These are phyloP conservation scores for Drosophila subsilvestris DNA, from an alignment of 2,888 invertebrate species.

Conservation along the genomic window DNA sequence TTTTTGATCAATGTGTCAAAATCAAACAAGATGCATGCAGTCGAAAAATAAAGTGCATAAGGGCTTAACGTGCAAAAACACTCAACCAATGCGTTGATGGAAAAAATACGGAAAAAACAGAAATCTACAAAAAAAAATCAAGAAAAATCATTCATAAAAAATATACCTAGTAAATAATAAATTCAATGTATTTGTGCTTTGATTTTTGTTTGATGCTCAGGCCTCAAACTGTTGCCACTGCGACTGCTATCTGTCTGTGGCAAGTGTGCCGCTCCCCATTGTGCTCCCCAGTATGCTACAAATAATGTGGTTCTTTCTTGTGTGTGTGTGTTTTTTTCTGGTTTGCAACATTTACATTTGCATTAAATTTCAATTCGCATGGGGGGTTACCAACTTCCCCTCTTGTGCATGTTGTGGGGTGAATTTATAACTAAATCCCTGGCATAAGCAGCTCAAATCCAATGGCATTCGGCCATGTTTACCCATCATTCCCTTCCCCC, in stretches of 20 bases:
- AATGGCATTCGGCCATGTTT: conserved; percentile 41
- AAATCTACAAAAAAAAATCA: conserved; percentile 3
- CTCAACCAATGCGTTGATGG: conserved; percentile 2
- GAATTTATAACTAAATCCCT: conserved; percentile 76
- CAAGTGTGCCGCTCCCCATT: conserved; percentile 20
- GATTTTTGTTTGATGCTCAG: conserved; percentile 40
- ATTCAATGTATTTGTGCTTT: conserved; percentile 5
- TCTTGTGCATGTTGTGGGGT: conserved; percentile 7
- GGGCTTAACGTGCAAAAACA: conserved; percentile 29
- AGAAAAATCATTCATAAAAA: conserved; percentile 17
- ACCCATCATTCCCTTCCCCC: conserved; percentile 3
- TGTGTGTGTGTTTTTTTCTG: background rate
- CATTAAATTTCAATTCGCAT: conserved; percentile 77
- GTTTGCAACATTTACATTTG: conserved; percentile 56
- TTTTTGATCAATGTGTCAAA: conserved; percentile 28
- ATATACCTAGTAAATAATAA: too few species aligned
- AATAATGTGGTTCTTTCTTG: conserved; percentile 38
- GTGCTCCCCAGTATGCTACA: conserved; percentile 66
- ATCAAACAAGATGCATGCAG: conserved; percentile 30
- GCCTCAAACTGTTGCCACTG: conserved; percentile 40
- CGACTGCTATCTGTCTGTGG: conserved; percentile 18
- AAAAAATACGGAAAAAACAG: background rate
- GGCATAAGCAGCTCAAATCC: conserved; percentile 74
- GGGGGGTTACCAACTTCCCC: conserved; percentile 42
- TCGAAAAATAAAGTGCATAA: conserved; percentile 37